Base-by-base conservation (phyloP, 35 echinoderm and acorn worm species). In the Apostichopus japonicus region DNA sequence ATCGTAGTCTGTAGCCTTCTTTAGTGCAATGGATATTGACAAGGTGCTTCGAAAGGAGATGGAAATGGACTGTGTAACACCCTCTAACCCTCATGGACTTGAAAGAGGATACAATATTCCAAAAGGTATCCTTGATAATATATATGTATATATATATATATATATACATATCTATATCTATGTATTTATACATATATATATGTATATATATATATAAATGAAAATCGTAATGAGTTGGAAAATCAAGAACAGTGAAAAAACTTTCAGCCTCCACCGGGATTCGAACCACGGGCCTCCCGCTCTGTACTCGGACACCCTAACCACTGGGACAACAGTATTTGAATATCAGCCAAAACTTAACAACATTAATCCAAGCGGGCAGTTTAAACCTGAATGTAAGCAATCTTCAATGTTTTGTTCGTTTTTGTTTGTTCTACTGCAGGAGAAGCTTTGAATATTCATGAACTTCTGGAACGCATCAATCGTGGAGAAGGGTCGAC, bases 1-100 rank as follows among this genome's bases (percentile, higher is more conserved):
- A 10, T 90, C 91, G 13, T 80, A 98, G 95, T 98, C 97, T 79
- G 95, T 98, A 53, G 97, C 97, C 23, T 98, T 98, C 92, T 98
- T 98, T 92, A 98, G 97, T 93, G 94, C 95, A 19, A 93, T 98
- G 13, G 97, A 98, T 87, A 94, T 98, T 81, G 97, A 98, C 79
- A 98, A 93, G 79, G 97, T 98, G 1, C 82, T 98, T 27, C 77
- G 97, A 9, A 99, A 96, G 79, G 97, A 99, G 90, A 91, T 93
- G 9, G 86, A 59, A 2, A 99, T 98, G 97, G 97, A 99, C 87
- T 99, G 97, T 72, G 54, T 93, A 5, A 95, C 97, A 6, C 97
- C 97, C 5, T 99, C 97, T 14, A 99, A 99, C 77, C 95, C 97
- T 15, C 93, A 99, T 91, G 97, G 95, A 21, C 93, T 99, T 8